A percentile compares a stretch with the other conserved stretches of the same genome.
phyloP scores from a whole-genome alignment of 1,140 invertebrate species.

The Drosophila tani region DNA sequence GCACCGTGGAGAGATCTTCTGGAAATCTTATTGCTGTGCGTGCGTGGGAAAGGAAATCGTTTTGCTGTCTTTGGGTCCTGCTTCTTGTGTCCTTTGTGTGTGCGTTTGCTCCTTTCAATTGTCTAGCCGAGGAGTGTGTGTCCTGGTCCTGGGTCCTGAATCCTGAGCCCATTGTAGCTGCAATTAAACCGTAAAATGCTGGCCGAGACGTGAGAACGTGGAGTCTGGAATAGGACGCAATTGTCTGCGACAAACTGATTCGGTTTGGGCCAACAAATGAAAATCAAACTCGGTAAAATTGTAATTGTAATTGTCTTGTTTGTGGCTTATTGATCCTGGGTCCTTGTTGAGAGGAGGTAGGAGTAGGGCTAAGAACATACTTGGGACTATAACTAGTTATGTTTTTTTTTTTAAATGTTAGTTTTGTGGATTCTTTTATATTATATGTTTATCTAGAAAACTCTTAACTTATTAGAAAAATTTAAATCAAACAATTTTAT shows the following conservation, averaged over 20 bases:
- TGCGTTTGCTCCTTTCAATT: constrained; percentile 47
- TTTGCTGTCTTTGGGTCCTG: constrained; percentile 18
- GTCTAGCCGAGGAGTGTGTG: constrained; percentile 64
- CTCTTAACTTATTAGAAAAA: background rate
- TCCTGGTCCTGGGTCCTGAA: constrained; percentile 21
- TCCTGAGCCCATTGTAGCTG: constrained; percentile 50
- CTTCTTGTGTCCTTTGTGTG: constrained; percentile 8
- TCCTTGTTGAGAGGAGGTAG: background rate
- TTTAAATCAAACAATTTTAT: too few species aligned
- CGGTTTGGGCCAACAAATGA: constrained; percentile 60
- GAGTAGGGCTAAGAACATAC: background rate
- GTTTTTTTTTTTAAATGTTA: too few species aligned
- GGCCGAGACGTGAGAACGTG: constrained; percentile 46
- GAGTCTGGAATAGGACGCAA: constrained; percentile 24
- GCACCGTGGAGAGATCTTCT: constrained; percentile 56
- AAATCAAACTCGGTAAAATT: constrained; percentile 47
- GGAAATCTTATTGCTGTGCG: constrained; percentile 61
- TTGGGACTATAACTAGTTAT: background rate
- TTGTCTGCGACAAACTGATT: constrained; percentile 66
- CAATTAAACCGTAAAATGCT: constrained; percentile 83
- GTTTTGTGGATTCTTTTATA: background rate
- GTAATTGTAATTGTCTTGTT: constrained; percentile 55
- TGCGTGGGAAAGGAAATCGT: constrained; percentile 79
- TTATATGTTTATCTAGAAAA: too few species aligned
- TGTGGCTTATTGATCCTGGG: constrained; percentile 41